A percentile compares a stretch with the other conserved stretches of the same genome.
Conservation (phyloP, 2,888 invertebrate species). For the Dusona sp. region DNA sequence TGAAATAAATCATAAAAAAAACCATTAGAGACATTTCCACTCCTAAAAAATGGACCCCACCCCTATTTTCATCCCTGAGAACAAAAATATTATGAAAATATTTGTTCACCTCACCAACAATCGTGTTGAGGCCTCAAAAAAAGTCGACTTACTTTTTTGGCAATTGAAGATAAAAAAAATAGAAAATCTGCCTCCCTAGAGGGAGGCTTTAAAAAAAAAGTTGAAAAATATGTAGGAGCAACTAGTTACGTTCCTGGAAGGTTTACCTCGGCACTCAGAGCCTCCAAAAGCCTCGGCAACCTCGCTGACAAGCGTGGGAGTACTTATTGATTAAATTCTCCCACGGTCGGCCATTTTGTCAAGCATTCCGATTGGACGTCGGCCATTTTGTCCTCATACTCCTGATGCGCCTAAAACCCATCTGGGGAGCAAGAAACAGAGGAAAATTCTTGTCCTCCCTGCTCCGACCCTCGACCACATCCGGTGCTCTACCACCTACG, state of each 20-base stretch:
- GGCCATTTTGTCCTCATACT: conserved; percentile 83
- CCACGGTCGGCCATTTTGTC: conserved; percentile 82
- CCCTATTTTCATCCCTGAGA: not conserved
- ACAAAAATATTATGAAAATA: not conserved
- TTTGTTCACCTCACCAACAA: not conserved
- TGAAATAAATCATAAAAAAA: not conserved
- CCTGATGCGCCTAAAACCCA: conserved; percentile 57
- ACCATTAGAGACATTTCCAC: not conserved
- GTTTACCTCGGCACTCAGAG: conserved; percentile 76
- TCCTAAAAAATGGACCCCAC: not conserved
- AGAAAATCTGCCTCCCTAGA: not conserved
- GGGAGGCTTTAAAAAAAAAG: conserved; percentile 21
- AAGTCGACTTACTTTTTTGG: not conserved
- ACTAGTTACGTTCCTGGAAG: conserved; percentile 82
- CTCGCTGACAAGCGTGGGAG: conserved; percentile 56
- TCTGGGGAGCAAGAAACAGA: conserved; percentile 16
- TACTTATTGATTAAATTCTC: conserved; percentile 84
- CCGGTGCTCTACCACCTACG: conserved; percentile 69
- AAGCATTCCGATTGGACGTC: conserved; percentile 80
- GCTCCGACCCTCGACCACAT: conserved; percentile 53
- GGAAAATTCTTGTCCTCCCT: conserved; percentile 24
- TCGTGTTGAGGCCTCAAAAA: not conserved
- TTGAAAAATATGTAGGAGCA: conserved; percentile 82
- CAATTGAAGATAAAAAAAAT: not conserved
- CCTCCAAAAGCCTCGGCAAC: conserved; percentile 68